These are phyloP conservation scores for Ischnura elegans DNA, from an alignment of 2,888 invertebrate genomes.

Conservation along the genomic window DNA sequence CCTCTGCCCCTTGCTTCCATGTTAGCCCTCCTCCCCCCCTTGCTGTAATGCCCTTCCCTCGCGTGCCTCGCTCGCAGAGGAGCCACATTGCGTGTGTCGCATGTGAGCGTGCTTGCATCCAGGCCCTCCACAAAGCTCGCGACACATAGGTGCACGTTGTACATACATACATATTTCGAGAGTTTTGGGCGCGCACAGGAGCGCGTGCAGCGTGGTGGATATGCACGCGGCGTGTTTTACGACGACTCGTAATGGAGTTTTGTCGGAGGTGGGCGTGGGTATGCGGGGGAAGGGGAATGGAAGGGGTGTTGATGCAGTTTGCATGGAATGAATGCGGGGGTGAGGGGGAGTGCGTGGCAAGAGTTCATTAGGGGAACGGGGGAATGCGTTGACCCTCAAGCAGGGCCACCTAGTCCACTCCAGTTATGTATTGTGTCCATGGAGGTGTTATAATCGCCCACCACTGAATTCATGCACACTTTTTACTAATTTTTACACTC, in stretches of 20 bases:
- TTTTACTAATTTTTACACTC: no score
- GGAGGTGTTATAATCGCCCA: no score
- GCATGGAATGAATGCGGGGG: no score
- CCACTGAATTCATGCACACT: no score
- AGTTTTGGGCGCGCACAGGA: slow-evolving; percentile 24
- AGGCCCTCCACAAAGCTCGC: not conserved
- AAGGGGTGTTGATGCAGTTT: slow-evolving; percentile 28
- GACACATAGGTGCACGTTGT: not conserved
- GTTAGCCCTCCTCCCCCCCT: not conserved
- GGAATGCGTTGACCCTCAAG: no score
- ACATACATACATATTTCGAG: slow-evolving; percentile 39
- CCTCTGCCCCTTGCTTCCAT: not conserved
- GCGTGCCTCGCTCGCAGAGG: not conserved
- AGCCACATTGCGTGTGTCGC: slow-evolving; percentile 7
- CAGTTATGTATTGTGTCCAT: no score
- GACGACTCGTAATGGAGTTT: slow-evolving; percentile 48
- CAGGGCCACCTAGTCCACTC: no score
- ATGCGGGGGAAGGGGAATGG: not conserved
- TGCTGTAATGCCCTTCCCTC: not conserved
- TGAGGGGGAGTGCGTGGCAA: no score
- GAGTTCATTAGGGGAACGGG: no score
- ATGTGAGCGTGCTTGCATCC: not conserved
- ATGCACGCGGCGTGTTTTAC: slow-evolving; percentile 49
- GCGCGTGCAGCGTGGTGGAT: not conserved
- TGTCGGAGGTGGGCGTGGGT: not conserved